Conservation (phyloP, 1,140 invertebrate species). For the Chlorops oryzae region DNA sequence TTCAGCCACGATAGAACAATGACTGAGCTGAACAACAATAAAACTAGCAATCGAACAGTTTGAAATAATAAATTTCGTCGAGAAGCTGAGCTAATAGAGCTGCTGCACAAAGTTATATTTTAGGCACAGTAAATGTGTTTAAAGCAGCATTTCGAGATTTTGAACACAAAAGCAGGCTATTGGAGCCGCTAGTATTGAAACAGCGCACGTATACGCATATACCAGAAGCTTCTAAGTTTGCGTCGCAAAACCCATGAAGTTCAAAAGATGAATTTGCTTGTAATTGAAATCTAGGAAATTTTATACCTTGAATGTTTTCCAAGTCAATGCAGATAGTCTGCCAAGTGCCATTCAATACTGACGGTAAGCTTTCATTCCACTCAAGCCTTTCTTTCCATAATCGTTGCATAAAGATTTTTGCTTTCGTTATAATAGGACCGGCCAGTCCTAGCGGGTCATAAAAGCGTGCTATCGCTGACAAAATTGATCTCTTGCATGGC, state of each 20-base stretch:
- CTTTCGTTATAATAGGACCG: not conserved
- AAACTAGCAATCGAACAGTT: not conserved
- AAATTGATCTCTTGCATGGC: not conserved
- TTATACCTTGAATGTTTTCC: conserved; percentile 11
- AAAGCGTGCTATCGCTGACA: conserved; percentile 3
- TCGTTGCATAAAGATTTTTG: conserved; percentile 5
- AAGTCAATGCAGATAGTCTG: not conserved
- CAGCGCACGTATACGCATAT: conserved; percentile 30
- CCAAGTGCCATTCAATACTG: not conserved
- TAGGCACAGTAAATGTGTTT: conserved; percentile 25
- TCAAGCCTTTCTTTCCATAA: conserved; percentile 1
- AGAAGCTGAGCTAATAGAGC: conserved; percentile 21
- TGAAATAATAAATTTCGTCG: conserved; percentile 12
- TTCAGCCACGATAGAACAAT: conserved; percentile 34
- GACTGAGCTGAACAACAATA: conserved; percentile 32
- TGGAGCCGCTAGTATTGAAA: conserved; percentile 6
- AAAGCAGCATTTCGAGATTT: conserved; percentile 32
- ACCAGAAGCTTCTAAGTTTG: conserved; percentile 39
- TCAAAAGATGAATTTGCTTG: not conserved
- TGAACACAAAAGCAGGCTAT: conserved; percentile 28
- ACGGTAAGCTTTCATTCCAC: conserved; percentile 1
- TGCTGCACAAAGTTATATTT: conserved; percentile 32
- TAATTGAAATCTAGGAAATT: conserved; percentile 4
- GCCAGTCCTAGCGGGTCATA: conserved; percentile 4
- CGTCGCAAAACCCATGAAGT: conserved; percentile 44